A percentile compares a stretch with the other conserved stretches of the same genome.
phyloP scores from a whole-genome alignment of 2,797 vertebrate genomes.

The Danionella dracula region DNA sequence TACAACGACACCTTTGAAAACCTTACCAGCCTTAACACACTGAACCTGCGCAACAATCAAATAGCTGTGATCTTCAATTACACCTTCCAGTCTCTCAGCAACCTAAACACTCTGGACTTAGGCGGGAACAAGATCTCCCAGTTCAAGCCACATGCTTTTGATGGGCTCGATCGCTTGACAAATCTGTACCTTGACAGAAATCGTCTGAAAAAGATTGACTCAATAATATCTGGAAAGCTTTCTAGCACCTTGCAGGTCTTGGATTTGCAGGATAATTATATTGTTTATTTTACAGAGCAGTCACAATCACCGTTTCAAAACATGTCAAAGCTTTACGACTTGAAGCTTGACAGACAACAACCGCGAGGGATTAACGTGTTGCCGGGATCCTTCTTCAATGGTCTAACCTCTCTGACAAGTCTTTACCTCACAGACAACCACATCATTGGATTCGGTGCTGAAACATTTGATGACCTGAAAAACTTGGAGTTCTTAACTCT shows the following conservation, averaged over 20 bases:
- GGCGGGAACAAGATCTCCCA: conserved; percentile 75
- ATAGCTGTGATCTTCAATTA: conserved; percentile 72
- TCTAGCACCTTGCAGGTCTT: conserved; percentile 63
- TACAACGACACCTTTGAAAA: conserved; percentile 62
- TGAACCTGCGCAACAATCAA: conserved; percentile 78
- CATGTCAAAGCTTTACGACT: conserved; percentile 64
- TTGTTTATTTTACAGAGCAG: conserved; percentile 51
- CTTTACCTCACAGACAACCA: conserved; percentile 72
- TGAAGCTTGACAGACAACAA: conserved; percentile 66
- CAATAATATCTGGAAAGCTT: conserved; percentile 49
- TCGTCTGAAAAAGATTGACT: conserved; percentile 61
- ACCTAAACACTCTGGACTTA: conserved; percentile 70
- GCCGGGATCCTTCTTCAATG: conserved; percentile 63
- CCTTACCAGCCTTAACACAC: conserved; percentile 60
- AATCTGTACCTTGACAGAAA: conserved; percentile 80
- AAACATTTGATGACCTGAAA: conserved; percentile 73
- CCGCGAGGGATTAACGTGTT: conserved; percentile 66
- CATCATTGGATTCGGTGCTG: conserved; percentile 52
- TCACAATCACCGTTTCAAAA: conserved; percentile 68
- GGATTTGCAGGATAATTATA: conserved; percentile 66
- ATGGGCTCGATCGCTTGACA: conserved; percentile 61
- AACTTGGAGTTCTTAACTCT: conserved; percentile 64
- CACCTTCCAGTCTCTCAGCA: conserved; percentile 60
- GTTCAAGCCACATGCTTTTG: conserved; percentile 58
- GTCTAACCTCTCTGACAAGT: conserved; percentile 58